These are phyloP conservation scores for Temnothorax longispinosus DNA, from an alignment of 1,140 invertebrate genomes.

Conservation along the genomic window DNA sequence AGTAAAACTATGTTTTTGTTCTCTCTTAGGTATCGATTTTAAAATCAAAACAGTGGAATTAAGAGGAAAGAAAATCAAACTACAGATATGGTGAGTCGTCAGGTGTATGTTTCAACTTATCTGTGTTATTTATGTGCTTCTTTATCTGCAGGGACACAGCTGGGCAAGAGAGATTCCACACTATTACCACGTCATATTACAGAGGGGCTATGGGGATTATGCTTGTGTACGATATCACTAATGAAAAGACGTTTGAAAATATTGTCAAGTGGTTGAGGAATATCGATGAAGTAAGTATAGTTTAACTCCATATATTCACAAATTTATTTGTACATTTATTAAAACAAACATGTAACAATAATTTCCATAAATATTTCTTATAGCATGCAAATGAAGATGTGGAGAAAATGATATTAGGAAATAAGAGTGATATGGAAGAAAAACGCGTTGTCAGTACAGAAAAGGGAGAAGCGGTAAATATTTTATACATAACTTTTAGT, in stretches of 20 bases:
- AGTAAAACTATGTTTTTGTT: conserved; percentile 70
- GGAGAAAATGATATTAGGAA: conserved; percentile 99
- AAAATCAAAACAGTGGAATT: conserved; percentile 99
- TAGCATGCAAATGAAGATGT: conserved; percentile 99
- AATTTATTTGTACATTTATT: not conserved
- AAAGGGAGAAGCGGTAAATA: conserved; percentile 92
- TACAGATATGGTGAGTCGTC: conserved; percentile 96
- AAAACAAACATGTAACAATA: not conserved
- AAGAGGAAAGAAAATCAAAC: conserved; percentile 98
- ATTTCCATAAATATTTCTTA: conserved; percentile 14
- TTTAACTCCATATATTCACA: not conserved
- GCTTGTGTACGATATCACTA: conserved; percentile 99
- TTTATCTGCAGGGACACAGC: conserved; percentile 93
- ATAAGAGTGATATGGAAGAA: conserved; percentile 99
- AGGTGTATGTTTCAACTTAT: not conserved
- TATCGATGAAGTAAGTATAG: conserved; percentile 93
- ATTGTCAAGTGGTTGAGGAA: conserved; percentile 99
- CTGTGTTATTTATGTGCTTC: conserved; percentile 41
- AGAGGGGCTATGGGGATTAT: conserved; percentile 99
- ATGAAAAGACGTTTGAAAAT: conserved; percentile 99
- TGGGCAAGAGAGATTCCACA: conserved; percentile 98
- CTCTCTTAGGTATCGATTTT: conserved; percentile 97
- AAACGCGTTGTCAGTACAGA: conserved; percentile 97
- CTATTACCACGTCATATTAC: conserved; percentile 99
- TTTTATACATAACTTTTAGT: not conserved